Base-by-base conservation (phyloP, 2,113 vertebrate genomes). In the Cynoglossus semilaevis region DNA sequence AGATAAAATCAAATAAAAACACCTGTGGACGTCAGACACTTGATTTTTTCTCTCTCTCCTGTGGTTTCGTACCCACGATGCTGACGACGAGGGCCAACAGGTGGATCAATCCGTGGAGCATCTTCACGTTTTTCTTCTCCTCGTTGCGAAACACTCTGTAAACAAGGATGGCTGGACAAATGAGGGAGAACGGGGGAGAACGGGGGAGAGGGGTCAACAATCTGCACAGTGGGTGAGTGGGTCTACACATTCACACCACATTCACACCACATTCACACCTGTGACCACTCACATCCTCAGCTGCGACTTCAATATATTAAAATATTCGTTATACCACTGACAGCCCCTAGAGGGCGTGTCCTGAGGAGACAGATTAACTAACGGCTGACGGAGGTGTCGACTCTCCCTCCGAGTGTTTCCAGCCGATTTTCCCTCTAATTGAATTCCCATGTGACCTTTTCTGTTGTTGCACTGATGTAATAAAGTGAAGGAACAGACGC, bases 141-240 rank as follows among this genome's bases (percentile, higher is more conserved):
- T 98, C 96, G 0, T 90, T 91, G 58, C 91, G 89, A 82, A 98
- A 96, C 15, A 94, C 92, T 1, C 96, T 90, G 83, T 93, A 95
- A 15, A 96, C 94, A 79, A 98, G 85, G 58, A 97, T 90, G n/a
- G 94, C 95, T 98, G 79, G 0, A 46, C 48, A 79, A 18, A 41
- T 9, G 41, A 9, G 18, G 9, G 13, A 9, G 8, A 19, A n/a
- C 29, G 12, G 13, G 9, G 7, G n/a, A n/a, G n/a, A n/a, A n/a
- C n/a, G n/a, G n/a, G n/a, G n/a, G 9, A 53, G 40, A 22, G 35
- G 15, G 12, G 2, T 29, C 22, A 29, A 6, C 6, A 29, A 29
- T 29, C 22, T 29, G 22, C 22, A 29, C 22, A 29, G 22, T 29
- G 22, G 22, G n/a, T n/a, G n/a, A n/a, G n/a, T n/a, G n/a, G n/a